phyloP scores from a whole-genome alignment of 2,113 vertebrate species.

The Sceloporus undulatus region DNA sequence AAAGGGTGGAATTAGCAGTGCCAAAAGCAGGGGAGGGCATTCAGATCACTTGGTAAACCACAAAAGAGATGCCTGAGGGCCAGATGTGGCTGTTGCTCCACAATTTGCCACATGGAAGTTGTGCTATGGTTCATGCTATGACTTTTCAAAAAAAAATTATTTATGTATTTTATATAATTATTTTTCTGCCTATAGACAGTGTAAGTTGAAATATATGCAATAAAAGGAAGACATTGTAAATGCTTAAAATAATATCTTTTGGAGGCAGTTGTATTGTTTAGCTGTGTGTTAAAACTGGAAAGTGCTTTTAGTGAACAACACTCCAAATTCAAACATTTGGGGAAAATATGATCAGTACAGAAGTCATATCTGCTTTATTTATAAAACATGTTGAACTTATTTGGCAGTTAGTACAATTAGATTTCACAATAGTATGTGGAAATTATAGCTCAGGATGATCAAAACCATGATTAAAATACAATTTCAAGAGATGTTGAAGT shows the following conservation, averaged over 20 bases:
- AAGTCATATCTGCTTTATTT: not conserved
- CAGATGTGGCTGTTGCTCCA: not conserved
- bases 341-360: not conserved
- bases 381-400: not conserved
- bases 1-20: not conserved
- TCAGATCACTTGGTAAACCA: not conserved
- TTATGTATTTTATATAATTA: not conserved
- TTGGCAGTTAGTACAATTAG: constrained; percentile 20
- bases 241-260: not conserved
- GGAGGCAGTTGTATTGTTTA: not conserved
- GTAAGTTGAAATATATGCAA: not conserved
- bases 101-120: not conserved
- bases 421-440: not conserved
- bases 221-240: no score
- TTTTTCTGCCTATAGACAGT: not conserved
- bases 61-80: not conserved
- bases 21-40: not conserved
- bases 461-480: not conserved
- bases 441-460: not conserved
- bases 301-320: no score
- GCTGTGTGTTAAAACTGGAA: not conserved
- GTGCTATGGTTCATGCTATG: not conserved
- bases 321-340: no score
- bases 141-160: not conserved
- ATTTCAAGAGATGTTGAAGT: not conserved